phyloP scores from a whole-genome alignment of 2,888 invertebrate genomes.

The Drosophila lacicola region DNA sequence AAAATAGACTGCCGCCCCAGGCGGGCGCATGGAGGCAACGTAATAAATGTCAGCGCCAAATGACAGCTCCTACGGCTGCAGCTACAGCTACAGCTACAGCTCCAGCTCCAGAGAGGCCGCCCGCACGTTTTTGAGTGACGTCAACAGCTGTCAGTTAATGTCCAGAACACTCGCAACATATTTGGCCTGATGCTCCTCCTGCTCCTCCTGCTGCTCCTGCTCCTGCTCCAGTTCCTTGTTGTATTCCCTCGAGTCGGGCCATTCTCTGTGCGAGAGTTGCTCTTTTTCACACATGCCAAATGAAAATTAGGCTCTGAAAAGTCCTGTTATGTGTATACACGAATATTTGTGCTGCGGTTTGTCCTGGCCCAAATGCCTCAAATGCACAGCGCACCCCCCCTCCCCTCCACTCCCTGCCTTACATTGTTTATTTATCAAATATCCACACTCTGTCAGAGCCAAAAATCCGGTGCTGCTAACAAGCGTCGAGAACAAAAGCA shows the following conservation, averaged over 20 bases:
- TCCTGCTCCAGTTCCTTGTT: not conserved
- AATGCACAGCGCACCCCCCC: conserved; percentile 20
- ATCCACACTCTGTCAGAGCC: conserved; percentile 64
- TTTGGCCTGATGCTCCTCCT: conserved; percentile 7
- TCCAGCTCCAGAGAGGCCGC: not conserved
- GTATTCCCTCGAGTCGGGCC: conserved; percentile 27
- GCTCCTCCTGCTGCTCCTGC: not conserved
- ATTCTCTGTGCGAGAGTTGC: conserved; percentile 3
- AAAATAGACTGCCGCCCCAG: conserved; percentile 8
- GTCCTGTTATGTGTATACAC: conserved; percentile 9
- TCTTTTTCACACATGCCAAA: conserved; percentile 43
- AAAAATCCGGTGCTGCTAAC: conserved; percentile 43
- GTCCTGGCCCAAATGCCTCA: conserved; percentile 27
- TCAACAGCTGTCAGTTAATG: conserved; percentile 59
- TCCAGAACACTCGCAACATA: conserved; percentile 20
- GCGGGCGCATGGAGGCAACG: conserved; percentile 37
- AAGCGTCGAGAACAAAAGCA: conserved; percentile 24
- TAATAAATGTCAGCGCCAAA: conserved; percentile 53
- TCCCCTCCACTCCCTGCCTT: not conserved
- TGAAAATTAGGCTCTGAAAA: conserved; percentile 55
- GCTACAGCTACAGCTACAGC: not conserved
- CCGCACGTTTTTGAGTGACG: conserved; percentile 50
- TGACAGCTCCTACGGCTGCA: conserved; percentile 26
- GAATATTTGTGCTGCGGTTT: conserved; percentile 40
- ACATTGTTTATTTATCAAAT: conserved; percentile 78